Evolutionary conservation across 2,888 invertebrate genomes (phyloP), one percentile per base, ranked within the genome.

Genomic region (Polylopha cassiicola): DNA sequence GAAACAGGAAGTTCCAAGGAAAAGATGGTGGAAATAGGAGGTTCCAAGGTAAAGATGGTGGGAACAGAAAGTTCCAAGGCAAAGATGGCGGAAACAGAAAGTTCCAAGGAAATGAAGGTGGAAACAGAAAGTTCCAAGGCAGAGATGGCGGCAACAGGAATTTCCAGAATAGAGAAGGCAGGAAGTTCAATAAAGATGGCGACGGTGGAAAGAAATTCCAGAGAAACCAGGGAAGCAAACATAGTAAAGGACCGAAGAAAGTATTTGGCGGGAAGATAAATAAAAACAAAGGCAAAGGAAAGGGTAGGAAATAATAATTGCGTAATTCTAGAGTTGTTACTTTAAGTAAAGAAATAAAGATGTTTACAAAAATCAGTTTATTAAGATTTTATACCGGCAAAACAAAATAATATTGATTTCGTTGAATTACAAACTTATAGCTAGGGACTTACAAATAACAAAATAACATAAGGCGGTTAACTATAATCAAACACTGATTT

Each of bases 251-350:
- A 50, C 53, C 62, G 2, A 74, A 71, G 41, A 79, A 79, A 56
- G 79, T 78, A 0, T 74, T 78, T 44, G 80, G 80, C 2, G 74
- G 80, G 0, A 81, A 80, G 56, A 44, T 79, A n/a, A 79, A 76
- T 38, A 79, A 75, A 46, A 61, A 57, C 15, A 72, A 73, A 47
- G 60, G 65, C 11, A 73, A 70, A 58, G 71, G 75, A 2, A 68
- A 61, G 37, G 57, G 56, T 3, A 62, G 57, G 42, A 69, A 63
- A 44, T 69, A 51, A 58, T 31, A 54, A 53, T 52, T 9, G 24
- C 7, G 4, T 26, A 6, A 4, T 6, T 11, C 26, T 34, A 13
- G 0, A 31, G 34, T 33, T 4, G 15, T 34, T 2, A 29, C 22
- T 31, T 34, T 33, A 39, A 27, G 18, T 21, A 38, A 24, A 38